These are phyloP conservation scores for Urocynchramus pylzowi DNA, from an alignment of 2,113 vertebrate species.

Conservation along the genomic window DNA sequence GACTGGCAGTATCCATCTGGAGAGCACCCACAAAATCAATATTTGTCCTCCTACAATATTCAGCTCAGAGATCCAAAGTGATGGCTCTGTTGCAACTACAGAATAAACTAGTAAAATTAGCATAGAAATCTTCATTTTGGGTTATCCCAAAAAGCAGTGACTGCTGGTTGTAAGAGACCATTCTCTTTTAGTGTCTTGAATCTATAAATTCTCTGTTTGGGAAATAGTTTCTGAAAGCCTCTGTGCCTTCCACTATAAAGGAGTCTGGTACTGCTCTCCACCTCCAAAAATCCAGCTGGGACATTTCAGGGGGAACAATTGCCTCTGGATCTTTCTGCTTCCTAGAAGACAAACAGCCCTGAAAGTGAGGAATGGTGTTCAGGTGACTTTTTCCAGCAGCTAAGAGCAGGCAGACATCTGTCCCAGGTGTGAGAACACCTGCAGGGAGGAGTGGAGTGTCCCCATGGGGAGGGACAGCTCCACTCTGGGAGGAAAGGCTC, in stretches of 20 bases:
- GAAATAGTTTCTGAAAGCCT: conserved; percentile 31
- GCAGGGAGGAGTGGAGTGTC: background rate
- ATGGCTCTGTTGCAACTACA: background rate
- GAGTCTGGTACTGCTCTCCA: conserved; percentile 70
- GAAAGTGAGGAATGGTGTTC: background rate
- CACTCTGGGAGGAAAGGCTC: background rate
- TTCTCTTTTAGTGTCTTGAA: background rate
- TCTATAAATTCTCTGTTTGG: conserved; percentile 55
- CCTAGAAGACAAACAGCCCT: background rate
- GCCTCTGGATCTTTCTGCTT: background rate
- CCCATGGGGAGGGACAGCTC: background rate
- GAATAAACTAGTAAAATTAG: background rate
- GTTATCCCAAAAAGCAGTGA: background rate
- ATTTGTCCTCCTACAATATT: background rate
- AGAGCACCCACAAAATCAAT: background rate
- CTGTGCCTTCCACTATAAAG: conserved; percentile 49
- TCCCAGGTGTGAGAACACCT: background rate
- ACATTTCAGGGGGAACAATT: background rate
- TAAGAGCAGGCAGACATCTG: background rate
- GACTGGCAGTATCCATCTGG: background rate
- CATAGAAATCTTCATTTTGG: background rate
- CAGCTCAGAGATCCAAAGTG: background rate
- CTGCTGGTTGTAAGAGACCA: background rate
- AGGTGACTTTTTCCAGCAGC: background rate
- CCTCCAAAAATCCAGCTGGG: conserved; percentile 51